These are phyloP conservation scores for Pristionchus fissidentatus DNA, from an alignment of 2,888 invertebrate genomes.

Conservation along the genomic window DNA sequence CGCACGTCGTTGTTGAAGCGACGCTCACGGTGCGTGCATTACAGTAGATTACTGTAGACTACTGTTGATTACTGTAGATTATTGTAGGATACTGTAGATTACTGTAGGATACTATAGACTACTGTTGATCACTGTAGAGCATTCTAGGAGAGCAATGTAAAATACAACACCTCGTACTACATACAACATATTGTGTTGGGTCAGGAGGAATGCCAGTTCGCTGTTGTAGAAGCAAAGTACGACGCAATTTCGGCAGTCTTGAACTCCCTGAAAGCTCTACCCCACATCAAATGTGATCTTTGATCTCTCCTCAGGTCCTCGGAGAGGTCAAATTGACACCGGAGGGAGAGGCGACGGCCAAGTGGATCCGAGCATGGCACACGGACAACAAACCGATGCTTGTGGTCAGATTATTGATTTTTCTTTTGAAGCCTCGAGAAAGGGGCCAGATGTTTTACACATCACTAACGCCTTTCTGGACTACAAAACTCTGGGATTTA, in stretches of 20 bases:
- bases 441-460: too few relatives aligned
- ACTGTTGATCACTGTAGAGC: neutral
- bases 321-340: constrained; percentile 26
- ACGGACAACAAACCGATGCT: neutral
- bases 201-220: too few relatives aligned
- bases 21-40: neutral
- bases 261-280: too few relatives aligned
- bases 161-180: neutral
- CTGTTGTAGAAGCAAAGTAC: too few relatives aligned
- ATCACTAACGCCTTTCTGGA: too few relatives aligned
- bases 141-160: too few relatives aligned
- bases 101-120: neutral
- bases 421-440: neutral
- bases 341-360: neutral
- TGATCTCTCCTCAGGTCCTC: constrained; percentile 22
- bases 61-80: neutral
- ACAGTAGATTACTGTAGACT: neutral
- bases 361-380: constrained; percentile 8
- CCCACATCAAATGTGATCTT: neutral
- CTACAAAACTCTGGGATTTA: too few relatives aligned
- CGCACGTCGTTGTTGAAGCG: constrained; percentile 43
- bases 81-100: neutral
- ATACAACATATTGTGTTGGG: too few relatives aligned
- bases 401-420: neutral
- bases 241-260: too few relatives aligned